phyloP scores from a whole-genome alignment of 1,140 invertebrate genomes.

The Ladona fulva region DNA sequence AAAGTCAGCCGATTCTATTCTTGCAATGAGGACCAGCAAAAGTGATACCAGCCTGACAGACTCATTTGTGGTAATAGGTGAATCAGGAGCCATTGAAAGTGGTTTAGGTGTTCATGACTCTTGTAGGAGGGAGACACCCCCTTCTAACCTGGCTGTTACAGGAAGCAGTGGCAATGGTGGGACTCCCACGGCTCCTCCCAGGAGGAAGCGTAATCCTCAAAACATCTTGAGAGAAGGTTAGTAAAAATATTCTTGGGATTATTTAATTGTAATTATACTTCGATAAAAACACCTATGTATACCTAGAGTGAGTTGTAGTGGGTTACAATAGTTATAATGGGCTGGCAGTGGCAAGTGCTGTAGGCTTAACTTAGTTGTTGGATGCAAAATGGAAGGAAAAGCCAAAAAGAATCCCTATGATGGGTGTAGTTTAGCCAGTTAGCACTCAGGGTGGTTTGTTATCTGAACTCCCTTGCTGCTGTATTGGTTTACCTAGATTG shows the following conservation, averaged over 20 bases:
- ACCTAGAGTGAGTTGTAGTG: too few species aligned
- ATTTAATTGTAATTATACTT: not conserved
- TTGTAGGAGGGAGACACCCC: slow-evolving; percentile 23
- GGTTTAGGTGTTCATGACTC: slow-evolving; percentile 23
- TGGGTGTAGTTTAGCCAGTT: too few species aligned
- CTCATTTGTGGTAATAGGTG: slow-evolving; percentile 74
- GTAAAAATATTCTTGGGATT: slow-evolving; percentile 17
- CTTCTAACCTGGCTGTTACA: not conserved
- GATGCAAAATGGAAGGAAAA: too few species aligned
- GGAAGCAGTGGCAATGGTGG: slow-evolving; percentile 28
- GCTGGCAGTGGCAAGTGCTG: too few species aligned
- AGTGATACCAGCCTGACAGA: slow-evolving; percentile 85
- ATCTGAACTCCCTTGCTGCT: too few species aligned
- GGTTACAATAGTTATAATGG: too few species aligned
- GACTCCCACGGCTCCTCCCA: slow-evolving; percentile 12
- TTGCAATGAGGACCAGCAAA: slow-evolving; percentile 64
- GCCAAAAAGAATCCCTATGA: too few species aligned
- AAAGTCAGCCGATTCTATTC: slow-evolving; percentile 18
- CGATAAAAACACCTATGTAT: too few species aligned
- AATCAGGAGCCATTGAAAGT: slow-evolving; percentile 38
- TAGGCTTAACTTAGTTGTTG: too few species aligned
- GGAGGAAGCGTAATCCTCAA: slow-evolving; percentile 42
- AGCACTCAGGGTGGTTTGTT: too few species aligned
- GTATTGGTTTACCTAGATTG: too few species aligned
- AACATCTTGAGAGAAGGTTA: slow-evolving; percentile 51